Conservation (phyloP, 2,888 invertebrate species). For the Altica lythri region DNA sequence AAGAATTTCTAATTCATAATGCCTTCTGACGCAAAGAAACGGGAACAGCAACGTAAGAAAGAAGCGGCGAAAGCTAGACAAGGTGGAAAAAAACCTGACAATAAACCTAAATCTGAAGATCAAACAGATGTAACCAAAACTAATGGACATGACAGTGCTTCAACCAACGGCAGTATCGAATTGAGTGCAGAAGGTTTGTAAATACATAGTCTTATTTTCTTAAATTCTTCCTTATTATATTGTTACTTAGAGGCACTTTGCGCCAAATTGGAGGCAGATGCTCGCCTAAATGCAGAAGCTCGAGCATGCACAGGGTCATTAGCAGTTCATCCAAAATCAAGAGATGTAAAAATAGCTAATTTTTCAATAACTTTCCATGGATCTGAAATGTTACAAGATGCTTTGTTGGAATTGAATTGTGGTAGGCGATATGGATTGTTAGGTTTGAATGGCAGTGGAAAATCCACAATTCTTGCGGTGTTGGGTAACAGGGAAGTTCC, state of each 20-base stretch:
- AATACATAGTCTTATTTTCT: background rate
- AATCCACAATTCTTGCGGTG: conserved; percentile 90
- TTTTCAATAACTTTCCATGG: conserved; percentile 99
- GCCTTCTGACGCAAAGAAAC: conserved; percentile 99
- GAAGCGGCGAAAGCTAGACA: conserved; percentile 83
- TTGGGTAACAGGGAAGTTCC: conserved; percentile 93
- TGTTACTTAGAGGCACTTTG: conserved; percentile 75
- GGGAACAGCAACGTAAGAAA: conserved; percentile 96
- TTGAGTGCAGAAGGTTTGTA: conserved; percentile 75
- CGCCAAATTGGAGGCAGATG: conserved; percentile 85
- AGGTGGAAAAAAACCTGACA: conserved; percentile 56
- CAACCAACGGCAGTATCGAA: conserved; percentile 57
- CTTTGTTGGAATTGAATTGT: conserved; percentile 95
- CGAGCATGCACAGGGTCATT: conserved; percentile 93
- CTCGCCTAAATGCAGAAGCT: conserved; percentile 91
- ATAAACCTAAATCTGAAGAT: conserved; percentile 50
- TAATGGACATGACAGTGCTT: conserved; percentile 34
- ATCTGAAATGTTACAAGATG: conserved; percentile 92
- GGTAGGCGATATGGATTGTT: conserved; percentile 95
- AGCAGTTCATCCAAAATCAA: conserved; percentile 92
- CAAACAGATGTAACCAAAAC: conserved; percentile 50
- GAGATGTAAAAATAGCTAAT: conserved; percentile 95
- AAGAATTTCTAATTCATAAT: conserved; percentile 59
- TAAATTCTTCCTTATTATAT: background rate
- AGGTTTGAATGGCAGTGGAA: conserved; percentile 98